A percentile compares a stretch with the other conserved stretches of the same genome.
These are phyloP conservation scores for Amaurobius ferox DNA, from an alignment of 2,888 invertebrate species.

Conservation along the genomic window DNA sequence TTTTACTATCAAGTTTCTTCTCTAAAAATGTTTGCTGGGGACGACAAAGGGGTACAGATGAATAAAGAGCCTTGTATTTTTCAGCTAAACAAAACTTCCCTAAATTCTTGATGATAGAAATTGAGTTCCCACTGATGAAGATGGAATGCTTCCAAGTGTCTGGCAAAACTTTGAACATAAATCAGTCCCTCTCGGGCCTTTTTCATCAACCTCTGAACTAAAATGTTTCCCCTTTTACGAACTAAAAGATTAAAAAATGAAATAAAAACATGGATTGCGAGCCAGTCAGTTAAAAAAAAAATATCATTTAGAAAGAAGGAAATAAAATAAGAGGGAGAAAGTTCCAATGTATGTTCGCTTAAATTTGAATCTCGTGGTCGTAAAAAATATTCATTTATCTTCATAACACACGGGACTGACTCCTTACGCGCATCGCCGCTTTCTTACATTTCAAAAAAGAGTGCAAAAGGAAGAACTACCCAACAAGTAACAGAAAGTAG, in stretches of 20 bases:
- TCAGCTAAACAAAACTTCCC: background rate
- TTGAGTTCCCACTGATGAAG: constrained; percentile 23
- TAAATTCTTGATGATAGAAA: constrained; percentile 19
- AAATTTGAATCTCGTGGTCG: constrained; percentile 18
- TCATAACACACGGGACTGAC: constrained; percentile 5
- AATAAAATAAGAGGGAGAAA: constrained; percentile 6
- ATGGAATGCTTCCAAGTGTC: constrained; percentile 26
- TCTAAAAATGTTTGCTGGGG: background rate
- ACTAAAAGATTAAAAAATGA: constrained; percentile 3
- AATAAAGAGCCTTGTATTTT: constrained; percentile 9
- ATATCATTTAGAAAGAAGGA: constrained; percentile 9
- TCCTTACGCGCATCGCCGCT: background rate
- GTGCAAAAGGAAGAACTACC: background rate
- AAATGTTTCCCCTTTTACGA: constrained; percentile 9
- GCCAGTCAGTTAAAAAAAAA: constrained; percentile 12
- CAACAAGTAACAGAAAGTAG: constrained; percentile 8
- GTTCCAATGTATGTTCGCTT: constrained; percentile 7
- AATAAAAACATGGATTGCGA: constrained; percentile 1
- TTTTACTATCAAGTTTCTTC: background rate
- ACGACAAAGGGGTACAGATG: background rate
- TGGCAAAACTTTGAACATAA: constrained; percentile 23
- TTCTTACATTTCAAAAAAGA: background rate
- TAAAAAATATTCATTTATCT: constrained; percentile 23
- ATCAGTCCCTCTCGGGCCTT: constrained; percentile 25
- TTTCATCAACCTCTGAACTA: constrained; percentile 27